Evolutionary conservation across 2,888 invertebrate genomes (phyloP), one percentile per base, ranked within the genome.

Genomic region (Sminthurinus aureus): DNA sequence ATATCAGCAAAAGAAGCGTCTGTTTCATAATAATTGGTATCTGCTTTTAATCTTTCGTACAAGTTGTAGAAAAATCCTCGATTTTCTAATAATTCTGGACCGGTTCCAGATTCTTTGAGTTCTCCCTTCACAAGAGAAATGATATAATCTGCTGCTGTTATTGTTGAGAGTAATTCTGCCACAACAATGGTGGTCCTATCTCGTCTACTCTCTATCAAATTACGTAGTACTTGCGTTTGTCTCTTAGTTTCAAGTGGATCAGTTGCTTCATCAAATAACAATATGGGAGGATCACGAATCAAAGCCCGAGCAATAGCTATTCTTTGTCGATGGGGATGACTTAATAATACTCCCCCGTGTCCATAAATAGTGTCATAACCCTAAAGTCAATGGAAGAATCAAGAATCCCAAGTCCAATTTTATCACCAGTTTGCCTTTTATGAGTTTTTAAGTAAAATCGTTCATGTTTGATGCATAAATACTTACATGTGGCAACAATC

Each of bases 181-280:
- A 83, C 96, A 74, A 95, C 95, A 71, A 97, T 93, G 89, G 95
- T 95, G 0, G 97, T 97, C 77, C 96, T 92, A 0, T 96, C 96
- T 73, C 93, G 92, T 89, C 94, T 94, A 0, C 96, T 97, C 83
- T 93, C 92, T 90, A 97, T 96, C 83, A 97, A 90, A 0, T 97
- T 96, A 89, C 95, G 95, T 92, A 97, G 97, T 0, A 97, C 97
- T 86, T 96, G 92, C 93, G 94, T 89, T 87, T 92, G 91, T 88
- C 91, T 91, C 87, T 91, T 85, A 77, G 74, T 89, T 85, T 85
- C 87, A 66, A 88, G 69, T 1, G 86, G 85, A 18, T 83, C 80
- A 8, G 92, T 92, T 13, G 92, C 93, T 89, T 93, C 92, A 89
- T 93, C 93, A 73, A 93, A 89, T 18, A 93, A 90, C 20, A 93